Percentiles rank a stretch among this genome's conserved stretches.
These are phyloP conservation scores for Tuta absoluta DNA, from an alignment of 2,888 invertebrate species.

Conservation along the genomic window DNA sequence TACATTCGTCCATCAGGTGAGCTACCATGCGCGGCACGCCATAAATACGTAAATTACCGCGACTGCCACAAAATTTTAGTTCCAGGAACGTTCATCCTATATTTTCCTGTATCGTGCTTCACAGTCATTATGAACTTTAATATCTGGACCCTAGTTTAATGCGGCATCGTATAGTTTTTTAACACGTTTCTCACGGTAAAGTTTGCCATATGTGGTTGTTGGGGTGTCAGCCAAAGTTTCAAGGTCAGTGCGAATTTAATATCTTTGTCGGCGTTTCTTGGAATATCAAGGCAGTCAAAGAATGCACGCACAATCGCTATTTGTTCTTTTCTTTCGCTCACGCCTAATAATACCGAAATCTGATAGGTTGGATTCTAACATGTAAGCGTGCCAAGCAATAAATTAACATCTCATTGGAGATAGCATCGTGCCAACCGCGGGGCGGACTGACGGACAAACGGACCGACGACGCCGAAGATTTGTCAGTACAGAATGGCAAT, in stretches of 20 bases:
- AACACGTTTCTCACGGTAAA: conserved; percentile 1
- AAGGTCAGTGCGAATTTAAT: conserved; percentile 50
- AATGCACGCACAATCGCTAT: conserved; percentile 44
- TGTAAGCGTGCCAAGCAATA: conserved; percentile 71
- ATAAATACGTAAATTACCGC: conserved; percentile 38
- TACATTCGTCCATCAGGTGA: conserved; percentile 48
- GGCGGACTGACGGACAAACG: conserved; percentile 51
- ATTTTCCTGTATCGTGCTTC: conserved; percentile 28
- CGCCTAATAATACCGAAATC: conserved; percentile 63
- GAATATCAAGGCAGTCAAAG: conserved; percentile 48
- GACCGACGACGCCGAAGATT: conserved; percentile 42
- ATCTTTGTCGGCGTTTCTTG: conserved; percentile 42
- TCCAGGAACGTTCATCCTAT: conserved; percentile 38
- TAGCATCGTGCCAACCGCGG: conserved; percentile 60
- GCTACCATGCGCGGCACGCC: conserved; percentile 42
- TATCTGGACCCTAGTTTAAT: background rate
- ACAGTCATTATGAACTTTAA: conserved; percentile 1
- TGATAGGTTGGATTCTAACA: conserved; percentile 57
- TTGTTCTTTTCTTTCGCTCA: conserved; percentile 35
- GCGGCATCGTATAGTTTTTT: conserved; percentile 1
- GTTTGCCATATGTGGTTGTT: conserved; percentile 24
- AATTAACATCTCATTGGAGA: conserved; percentile 74
- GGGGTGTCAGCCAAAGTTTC: conserved; percentile 43
- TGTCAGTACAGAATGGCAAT: conserved; percentile 46
- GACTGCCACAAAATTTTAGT: conserved; percentile 40